Evolutionary conservation across 2,888 invertebrate species (phyloP).

Genomic region (Tenodera sinensis): DNA sequence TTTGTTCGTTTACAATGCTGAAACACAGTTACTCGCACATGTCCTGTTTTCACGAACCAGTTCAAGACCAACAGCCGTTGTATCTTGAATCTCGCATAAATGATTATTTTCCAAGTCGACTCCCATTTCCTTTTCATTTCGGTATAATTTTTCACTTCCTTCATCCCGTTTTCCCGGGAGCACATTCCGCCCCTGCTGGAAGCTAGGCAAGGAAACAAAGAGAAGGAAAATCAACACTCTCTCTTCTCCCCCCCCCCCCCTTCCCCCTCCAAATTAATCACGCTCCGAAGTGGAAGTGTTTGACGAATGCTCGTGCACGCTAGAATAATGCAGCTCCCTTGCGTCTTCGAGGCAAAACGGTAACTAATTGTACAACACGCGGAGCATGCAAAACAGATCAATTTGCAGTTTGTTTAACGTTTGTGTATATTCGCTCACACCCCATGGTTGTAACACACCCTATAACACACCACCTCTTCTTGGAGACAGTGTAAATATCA

Average conservation of each 20-base stretch:
- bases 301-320: not conserved
- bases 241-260: not conserved
- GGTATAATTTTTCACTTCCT: not conserved
- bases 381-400: too few relatives aligned
- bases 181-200: not conserved
- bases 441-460: too few relatives aligned
- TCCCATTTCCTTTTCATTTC: not conserved
- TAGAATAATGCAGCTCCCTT: not conserved
- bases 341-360: not conserved
- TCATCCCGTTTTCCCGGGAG: not conserved
- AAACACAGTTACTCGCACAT: not conserved
- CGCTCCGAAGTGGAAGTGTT: slow-evolving; percentile 3
- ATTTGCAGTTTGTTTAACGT: too few relatives aligned
- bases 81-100: not conserved
- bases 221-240: not conserved
- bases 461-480: too few relatives aligned
- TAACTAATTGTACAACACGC: not conserved
- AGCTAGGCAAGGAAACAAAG: not conserved
- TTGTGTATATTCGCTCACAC: too few relatives aligned
- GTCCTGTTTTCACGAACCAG: not conserved
- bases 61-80: too few relatives aligned
- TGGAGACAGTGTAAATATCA: too few relatives aligned
- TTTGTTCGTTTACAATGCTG: too few relatives aligned
- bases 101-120: not conserved
- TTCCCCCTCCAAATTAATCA: slow-evolving; percentile 1